Conservation (phyloP, 2,797 vertebrate species). For the Hypotaenidia philippensis region DNA sequence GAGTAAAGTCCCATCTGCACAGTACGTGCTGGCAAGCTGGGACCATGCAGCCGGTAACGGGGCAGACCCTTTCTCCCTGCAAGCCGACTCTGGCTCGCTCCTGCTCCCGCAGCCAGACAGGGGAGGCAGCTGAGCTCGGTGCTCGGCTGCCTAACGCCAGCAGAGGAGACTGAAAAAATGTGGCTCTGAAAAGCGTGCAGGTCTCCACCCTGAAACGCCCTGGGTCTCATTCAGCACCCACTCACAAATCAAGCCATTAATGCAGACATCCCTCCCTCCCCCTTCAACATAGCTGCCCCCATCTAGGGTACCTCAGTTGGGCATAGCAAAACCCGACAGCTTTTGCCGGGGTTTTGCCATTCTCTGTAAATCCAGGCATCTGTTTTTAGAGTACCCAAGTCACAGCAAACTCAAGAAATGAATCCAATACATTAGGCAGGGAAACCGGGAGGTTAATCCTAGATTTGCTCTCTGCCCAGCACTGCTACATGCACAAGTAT, state of each 20-base stretch:
- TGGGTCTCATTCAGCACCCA: not conserved
- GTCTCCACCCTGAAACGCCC: not conserved
- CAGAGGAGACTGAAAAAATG: not conserved
- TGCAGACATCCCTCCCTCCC: not conserved
- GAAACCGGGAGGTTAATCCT: conserved; percentile 74
- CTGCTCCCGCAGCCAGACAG: not conserved
- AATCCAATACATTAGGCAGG: conserved; percentile 44
- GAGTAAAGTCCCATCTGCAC: not conserved
- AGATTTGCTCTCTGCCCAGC: conserved; percentile 74
- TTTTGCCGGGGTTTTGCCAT: not conserved
- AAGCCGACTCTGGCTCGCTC: not conserved
- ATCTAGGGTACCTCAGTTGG: not conserved
- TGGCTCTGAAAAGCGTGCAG: not conserved
- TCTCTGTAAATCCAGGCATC: not conserved
- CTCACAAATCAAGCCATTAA: not conserved
- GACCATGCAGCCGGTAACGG: accelerated
- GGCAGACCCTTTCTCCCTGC: not conserved
- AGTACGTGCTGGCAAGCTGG: not conserved
- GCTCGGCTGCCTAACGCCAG: not conserved
- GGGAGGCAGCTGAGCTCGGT: not conserved
- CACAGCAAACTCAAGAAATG: conserved; percentile 43
- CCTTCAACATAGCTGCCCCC: not conserved
- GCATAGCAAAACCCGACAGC: not conserved
- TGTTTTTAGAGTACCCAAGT: conserved; percentile 38
- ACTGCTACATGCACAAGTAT: conserved; percentile 68